Base-by-base conservation (phyloP, 1,140 invertebrate species). In the Eriocheir sinensis region DNA sequence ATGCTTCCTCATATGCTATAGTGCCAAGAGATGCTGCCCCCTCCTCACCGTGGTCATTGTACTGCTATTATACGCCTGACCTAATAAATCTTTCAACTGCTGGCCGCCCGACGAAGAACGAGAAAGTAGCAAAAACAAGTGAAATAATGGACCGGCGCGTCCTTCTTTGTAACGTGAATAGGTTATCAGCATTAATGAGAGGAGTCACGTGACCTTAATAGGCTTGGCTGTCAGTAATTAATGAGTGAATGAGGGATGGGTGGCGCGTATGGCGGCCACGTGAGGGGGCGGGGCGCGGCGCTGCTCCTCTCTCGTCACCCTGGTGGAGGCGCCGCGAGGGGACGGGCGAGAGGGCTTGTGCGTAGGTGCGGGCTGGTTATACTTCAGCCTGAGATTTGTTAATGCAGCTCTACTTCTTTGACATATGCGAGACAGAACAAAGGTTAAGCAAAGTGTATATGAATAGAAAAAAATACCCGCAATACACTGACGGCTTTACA, bases 121-220 rank as follows among this genome's bases (percentile, higher is more conserved):
- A 72, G 44, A 72, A 21, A n/a, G 21, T 72, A 72, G n/a, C 27
- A 60, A 60, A 72, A n/a, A 72, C 6, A 12, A 72, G n/a, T 72
- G 6, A 72, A 72, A 72, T n/a, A 21, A 21, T n/a, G 8, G 60
- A n/a, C 8, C 60, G 60, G 60, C 60, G 60, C 60, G 3, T 72
- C 34, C 36, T 53, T 90, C 53, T 72, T 72, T 79, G 89, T 90
- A 90, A 90, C 32, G 9, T 90, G 89, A 72, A 36, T 40, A 89
- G 30, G 41, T 48, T 89, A 89, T 53, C 44, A 53, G 88, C 38
- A 90, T 40, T 90, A 90, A 90, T 90, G 53, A 72, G 89, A 89
- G 88, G 44, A 32, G 89, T 90, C 89, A 90, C 89, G 34, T 90
- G 89, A 89, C 48, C 89, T 90, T 90, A 90, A 90, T 72, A 60